phyloP scores from a whole-genome alignment of 1,140 invertebrate genomes.

The Aricia agestis region DNA sequence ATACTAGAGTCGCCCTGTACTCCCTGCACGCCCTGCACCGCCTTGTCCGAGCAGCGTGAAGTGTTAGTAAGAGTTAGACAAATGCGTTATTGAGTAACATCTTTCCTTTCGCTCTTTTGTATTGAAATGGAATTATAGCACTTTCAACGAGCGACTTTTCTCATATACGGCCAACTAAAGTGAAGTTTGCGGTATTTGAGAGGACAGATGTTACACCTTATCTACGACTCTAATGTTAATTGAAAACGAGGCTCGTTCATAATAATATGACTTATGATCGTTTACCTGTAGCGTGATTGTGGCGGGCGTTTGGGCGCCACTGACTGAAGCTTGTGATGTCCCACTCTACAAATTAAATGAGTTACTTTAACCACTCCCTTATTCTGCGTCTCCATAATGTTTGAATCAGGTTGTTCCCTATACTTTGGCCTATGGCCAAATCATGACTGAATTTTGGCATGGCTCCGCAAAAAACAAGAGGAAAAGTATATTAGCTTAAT shows the following conservation, averaged over 20 bases:
- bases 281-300: conserved; percentile 71
- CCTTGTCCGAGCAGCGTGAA: conserved; percentile 55
- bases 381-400: too few species aligned
- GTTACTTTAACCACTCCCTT: too few species aligned
- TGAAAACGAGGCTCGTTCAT: too few species aligned
- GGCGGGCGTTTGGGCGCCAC: conserved; percentile 46
- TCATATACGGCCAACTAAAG: too few species aligned
- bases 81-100: background rate
- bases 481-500: background rate
- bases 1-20: conserved; percentile 51
- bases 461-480: too few species aligned
- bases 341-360: conserved; percentile 31
- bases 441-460: too few species aligned
- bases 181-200: too few species aligned
- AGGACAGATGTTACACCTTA: background rate
- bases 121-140: too few species aligned
- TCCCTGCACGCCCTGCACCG: conserved; percentile 30
- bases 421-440: too few species aligned
- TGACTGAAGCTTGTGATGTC: conserved; percentile 40
- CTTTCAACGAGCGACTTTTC: too few species aligned
- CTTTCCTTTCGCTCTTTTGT: too few species aligned
- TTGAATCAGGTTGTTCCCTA: too few species aligned
- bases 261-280: background rate
- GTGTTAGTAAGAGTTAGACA: background rate
- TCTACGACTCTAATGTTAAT: background rate